Evolutionary conservation across 2,888 invertebrate genomes (phyloP).

Genomic region (Lypha dubia): DNA sequence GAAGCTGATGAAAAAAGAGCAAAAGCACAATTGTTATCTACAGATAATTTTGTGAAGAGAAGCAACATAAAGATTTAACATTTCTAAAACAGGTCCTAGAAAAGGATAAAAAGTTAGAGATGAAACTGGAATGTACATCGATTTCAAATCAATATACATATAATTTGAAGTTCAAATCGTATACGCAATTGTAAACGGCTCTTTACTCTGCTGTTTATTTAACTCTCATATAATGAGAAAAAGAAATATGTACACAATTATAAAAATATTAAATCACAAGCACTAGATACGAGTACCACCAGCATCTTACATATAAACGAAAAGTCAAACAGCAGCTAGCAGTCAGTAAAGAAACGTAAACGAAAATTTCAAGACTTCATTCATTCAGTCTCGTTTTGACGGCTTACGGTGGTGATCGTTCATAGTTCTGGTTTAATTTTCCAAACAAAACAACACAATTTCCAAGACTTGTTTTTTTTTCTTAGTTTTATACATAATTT

Average conservation of each 20-base stretch:
- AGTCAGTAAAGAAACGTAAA: conserved; percentile 45
- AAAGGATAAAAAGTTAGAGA: conserved; percentile 29
- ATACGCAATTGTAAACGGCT: conserved; percentile 19
- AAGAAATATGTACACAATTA: neutral
- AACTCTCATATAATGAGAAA: conserved; percentile 4
- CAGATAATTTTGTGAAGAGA: neutral
- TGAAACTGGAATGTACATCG: conserved; percentile 28
- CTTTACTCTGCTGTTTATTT: neutral
- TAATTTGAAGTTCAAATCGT: conserved; percentile 58
- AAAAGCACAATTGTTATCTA: neutral
- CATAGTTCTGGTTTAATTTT: conserved; percentile 58
- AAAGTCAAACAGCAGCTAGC: conserved; percentile 10
- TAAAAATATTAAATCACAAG: conserved; percentile 16
- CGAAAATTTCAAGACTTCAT: conserved; percentile 67
- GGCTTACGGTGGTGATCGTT: conserved; percentile 70
- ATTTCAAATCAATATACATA: conserved; percentile 19
- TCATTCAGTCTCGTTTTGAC: conserved; percentile 71
- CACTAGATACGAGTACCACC: conserved; percentile 42
- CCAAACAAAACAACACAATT: conserved; percentile 16
- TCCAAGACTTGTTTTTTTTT: conserved; percentile 51
- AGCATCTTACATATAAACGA: conserved; percentile 65
- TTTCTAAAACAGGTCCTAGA: conserved; percentile 49
- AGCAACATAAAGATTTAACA: neutral
- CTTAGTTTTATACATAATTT: conserved; percentile 44
- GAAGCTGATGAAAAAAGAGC: neutral